Evolutionary conservation across 2,888 invertebrate genomes (phyloP).

Genomic region (Drosophila pseudotakahashii): DNA sequence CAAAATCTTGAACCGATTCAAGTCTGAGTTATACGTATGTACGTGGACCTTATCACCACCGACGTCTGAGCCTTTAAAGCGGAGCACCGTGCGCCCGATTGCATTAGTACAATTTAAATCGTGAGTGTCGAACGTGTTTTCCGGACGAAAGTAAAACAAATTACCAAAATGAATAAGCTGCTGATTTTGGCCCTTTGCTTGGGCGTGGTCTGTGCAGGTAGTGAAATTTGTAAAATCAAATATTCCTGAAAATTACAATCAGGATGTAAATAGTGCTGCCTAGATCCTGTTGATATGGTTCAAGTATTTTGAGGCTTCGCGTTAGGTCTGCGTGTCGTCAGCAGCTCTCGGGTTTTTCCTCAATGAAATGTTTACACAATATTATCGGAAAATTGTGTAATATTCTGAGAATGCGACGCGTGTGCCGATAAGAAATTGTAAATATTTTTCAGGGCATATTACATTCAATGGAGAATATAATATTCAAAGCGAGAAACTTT

Average conservation of each 20-base stretch:
- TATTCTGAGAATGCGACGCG: constrained; percentile 18
- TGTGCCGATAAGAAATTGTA: constrained; percentile 40
- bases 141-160: constrained; percentile 35
- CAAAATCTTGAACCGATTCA: constrained; percentile 69
- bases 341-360: constrained; percentile 26
- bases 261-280: background rate
- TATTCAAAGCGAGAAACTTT: no score
- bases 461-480: no score
- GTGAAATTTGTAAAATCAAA: constrained; percentile 26
- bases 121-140: constrained; percentile 64
- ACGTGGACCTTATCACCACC: constrained; percentile 26
- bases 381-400: constrained; percentile 51
- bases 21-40: constrained; percentile 46
- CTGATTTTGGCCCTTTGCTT: constrained; percentile 82
- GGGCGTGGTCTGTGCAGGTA: constrained; percentile 82
- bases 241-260: background rate
- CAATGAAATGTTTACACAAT: constrained; percentile 56
- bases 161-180: constrained; percentile 78
- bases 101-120: constrained; percentile 74
- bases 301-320: background rate
- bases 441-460: background rate
- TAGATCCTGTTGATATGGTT: constrained; percentile 13
- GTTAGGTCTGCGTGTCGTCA: constrained; percentile 25
- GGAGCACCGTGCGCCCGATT: constrained; percentile 41
- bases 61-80: constrained; percentile 39